Conservation (phyloP, 2,113 vertebrate species). For the Chrysochloris asiatica region DNA sequence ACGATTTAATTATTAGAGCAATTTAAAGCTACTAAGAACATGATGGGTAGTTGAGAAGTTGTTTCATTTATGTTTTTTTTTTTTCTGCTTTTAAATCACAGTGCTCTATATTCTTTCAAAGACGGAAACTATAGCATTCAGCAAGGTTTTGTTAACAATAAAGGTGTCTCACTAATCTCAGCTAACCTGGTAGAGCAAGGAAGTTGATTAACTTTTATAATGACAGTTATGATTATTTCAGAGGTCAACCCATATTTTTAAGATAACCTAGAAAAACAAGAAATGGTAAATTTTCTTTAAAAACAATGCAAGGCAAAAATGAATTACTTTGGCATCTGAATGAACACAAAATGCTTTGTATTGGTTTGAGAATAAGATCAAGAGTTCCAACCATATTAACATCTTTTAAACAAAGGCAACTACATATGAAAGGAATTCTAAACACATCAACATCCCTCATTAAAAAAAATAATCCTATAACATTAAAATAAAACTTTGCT, state of each 20-base stretch:
- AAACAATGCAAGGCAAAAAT: slow-evolving; percentile 28
- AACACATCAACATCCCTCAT: not conserved
- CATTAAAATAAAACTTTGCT: slow-evolving; percentile 22
- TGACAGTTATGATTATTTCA: slow-evolving; percentile 57
- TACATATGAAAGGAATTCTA: not conserved
- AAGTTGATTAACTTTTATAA: slow-evolving; percentile 56
- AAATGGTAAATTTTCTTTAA: slow-evolving; percentile 68
- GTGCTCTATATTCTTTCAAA: not conserved
- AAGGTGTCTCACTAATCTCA: not conserved
- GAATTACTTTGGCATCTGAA: not conserved
- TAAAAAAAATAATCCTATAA: not conserved
- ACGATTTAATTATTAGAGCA: slow-evolving; percentile 84
- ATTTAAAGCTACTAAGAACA: slow-evolving; percentile 73
- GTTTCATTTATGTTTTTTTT: slow-evolving; percentile 69
- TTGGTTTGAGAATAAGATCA: not conserved
- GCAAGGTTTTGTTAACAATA: not conserved
- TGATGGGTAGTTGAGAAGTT: slow-evolving; percentile 70
- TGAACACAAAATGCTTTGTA: not conserved
- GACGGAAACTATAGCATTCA: not conserved
- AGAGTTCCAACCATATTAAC: not conserved
- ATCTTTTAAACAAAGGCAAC: slow-evolving; percentile 23
- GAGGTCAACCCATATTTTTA: slow-evolving; percentile 51
- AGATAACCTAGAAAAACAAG: slow-evolving; percentile 68
- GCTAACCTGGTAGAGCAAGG: slow-evolving; percentile 34
- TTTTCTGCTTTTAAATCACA: slow-evolving; percentile 33